phyloP scores from a whole-genome alignment of 2,888 invertebrate species.

The Empis livida region DNA sequence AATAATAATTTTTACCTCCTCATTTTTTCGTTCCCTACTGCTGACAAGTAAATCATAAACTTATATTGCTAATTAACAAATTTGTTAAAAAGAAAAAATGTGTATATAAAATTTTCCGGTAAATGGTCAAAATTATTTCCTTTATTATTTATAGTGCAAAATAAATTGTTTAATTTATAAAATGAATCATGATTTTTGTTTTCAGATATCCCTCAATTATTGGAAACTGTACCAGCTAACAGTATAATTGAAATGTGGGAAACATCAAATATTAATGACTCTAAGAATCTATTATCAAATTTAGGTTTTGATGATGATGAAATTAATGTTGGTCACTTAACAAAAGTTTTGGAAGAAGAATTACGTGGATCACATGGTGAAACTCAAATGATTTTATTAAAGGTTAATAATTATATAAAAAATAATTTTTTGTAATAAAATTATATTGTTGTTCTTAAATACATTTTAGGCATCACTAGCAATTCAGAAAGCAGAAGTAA shows the following conservation, averaged over 20 bases:
- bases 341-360: constrained; percentile 58
- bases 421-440: too few relatives aligned
- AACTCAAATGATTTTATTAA: constrained; percentile 24
- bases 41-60: neutral
- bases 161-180: neutral
- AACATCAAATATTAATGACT: constrained; percentile 50
- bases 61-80: too few relatives aligned
- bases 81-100: too few relatives aligned
- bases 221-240: constrained; percentile 36
- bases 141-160: neutral
- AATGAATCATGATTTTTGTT: neutral
- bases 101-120: neutral
- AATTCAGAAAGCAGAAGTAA: constrained; percentile 54
- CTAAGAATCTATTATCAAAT: constrained; percentile 50
- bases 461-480: constrained; percentile 45
- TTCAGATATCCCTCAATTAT: constrained; percentile 23
- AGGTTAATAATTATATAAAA: too few relatives aligned
- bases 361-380: constrained; percentile 35
- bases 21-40: neutral
- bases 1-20: too few relatives aligned
- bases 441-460: neutral
- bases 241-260: constrained; percentile 60
- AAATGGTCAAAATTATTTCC: neutral
- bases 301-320: constrained; percentile 50
- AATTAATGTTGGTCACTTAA: constrained; percentile 48